Percentiles rank a stretch among this genome's conserved stretches.
These are phyloP conservation scores for Stenichneumon culpator DNA, from an alignment of 2,888 invertebrate genomes.

Conservation along the genomic window DNA sequence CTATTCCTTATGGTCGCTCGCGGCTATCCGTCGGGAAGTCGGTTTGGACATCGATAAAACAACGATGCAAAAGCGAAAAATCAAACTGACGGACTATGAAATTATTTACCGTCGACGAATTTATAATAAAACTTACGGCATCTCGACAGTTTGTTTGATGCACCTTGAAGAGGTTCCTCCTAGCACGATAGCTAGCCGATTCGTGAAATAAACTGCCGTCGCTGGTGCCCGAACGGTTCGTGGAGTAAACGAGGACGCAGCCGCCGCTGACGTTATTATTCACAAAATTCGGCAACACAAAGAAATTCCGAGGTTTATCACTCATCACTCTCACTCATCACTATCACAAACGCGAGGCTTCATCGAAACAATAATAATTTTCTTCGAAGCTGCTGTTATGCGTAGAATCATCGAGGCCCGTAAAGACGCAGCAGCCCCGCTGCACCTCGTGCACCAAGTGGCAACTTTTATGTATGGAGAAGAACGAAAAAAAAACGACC, in stretches of 20 bases:
- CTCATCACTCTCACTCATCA: conserved; percentile 48
- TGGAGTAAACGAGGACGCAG: conserved; percentile 29
- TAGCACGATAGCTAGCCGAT: conserved; percentile 21
- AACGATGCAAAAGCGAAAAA: conserved; percentile 15
- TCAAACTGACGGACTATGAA: not conserved
- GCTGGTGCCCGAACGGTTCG: conserved; percentile 2
- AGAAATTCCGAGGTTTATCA: conserved; percentile 32
- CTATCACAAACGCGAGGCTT: conserved; percentile 12
- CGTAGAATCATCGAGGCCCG: not conserved
- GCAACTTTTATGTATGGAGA: not conserved
- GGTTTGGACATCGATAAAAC: not conserved
- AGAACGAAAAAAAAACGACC: not conserved
- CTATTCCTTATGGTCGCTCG: not conserved
- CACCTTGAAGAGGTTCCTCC: conserved; percentile 23
- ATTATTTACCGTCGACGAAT: not conserved
- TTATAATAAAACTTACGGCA: conserved; percentile 53
- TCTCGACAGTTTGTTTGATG: conserved; percentile 49
- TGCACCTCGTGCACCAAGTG: conserved; percentile 9
- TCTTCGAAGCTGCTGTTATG: not conserved
- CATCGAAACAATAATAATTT: not conserved
- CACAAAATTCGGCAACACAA: conserved; percentile 30
- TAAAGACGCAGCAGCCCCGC: not conserved
- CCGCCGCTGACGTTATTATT: conserved; percentile 25
- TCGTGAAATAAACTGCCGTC: conserved; percentile 2
- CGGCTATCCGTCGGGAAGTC: conserved; percentile 20